Conservation (phyloP, 2,113 vertebrate species). For the Agapornis roseicollis region DNA sequence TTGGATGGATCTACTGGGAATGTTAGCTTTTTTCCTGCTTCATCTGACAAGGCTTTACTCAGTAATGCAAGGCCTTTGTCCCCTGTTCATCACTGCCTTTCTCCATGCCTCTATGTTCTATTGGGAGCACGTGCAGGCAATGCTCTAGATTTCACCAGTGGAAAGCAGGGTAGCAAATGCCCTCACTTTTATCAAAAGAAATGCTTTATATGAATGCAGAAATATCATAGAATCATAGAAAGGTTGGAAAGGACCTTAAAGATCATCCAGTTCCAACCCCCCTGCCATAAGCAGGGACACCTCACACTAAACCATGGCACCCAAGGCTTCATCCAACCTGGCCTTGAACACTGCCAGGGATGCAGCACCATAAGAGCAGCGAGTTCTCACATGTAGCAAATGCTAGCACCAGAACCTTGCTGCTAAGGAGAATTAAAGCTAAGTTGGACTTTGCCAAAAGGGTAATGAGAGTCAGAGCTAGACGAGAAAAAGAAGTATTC, state of each 20-base stretch:
- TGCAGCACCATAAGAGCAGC: background rate
- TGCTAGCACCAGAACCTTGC: background rate
- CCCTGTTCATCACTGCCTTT: background rate
- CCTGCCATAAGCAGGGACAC: no score
- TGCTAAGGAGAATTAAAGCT: background rate
- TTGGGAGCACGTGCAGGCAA: background rate
- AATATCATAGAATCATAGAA: no score
- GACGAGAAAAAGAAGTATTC: background rate
- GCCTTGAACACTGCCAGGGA: no score
- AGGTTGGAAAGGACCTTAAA: no score
- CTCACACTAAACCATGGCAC: no score
- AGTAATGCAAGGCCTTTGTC: background rate
- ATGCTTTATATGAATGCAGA: background rate
- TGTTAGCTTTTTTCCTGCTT: background rate
- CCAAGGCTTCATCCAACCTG: no score
- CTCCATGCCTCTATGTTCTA: background rate
- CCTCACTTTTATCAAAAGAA: background rate
- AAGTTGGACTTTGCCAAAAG: background rate
- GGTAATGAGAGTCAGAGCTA: background rate
- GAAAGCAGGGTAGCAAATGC: rapidly evolving
- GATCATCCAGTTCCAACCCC: no score
- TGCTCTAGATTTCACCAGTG: background rate
- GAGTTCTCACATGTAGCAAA: background rate
- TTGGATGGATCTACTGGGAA: background rate
- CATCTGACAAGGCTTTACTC: background rate